Evolutionary conservation across 37 sponge, comb jelly and placozoan genomes (phyloP).

Genomic region (Lycopodina hypogea): DNA sequence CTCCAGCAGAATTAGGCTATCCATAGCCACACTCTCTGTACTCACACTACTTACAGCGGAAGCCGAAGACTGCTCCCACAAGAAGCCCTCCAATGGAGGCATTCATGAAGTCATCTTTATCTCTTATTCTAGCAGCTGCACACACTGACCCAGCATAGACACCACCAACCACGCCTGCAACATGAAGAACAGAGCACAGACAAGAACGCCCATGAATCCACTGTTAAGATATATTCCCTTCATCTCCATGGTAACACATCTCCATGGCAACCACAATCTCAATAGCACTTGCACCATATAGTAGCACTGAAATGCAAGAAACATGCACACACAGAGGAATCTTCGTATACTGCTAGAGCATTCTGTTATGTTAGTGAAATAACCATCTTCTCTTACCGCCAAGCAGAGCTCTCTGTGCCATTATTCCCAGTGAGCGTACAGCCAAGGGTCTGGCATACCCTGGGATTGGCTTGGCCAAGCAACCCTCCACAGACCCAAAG

Average conservation of each 20-base stretch:
- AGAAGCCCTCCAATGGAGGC: constrained; percentile 55
- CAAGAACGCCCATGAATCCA: too few species aligned
- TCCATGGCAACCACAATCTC: too few species aligned
- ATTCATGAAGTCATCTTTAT: constrained; percentile 71
- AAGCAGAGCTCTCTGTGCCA: constrained; percentile 38
- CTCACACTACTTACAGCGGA: constrained; percentile 38
- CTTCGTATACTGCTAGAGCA: too few species aligned
- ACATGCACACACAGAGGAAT: too few species aligned
- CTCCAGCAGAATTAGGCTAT: too few species aligned
- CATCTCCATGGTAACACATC: too few species aligned
- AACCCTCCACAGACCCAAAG: constrained; percentile 55
- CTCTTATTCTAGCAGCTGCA: constrained; percentile 37
- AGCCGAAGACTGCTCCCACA: constrained; percentile 58
- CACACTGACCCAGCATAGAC: constrained; percentile 54
- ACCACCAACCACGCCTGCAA: constrained; percentile 44
- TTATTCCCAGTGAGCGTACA: constrained; percentile 29
- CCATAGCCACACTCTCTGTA: not conserved
- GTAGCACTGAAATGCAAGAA: too few species aligned
- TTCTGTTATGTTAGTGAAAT: too few species aligned
- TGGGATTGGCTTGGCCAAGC: constrained; percentile 52
- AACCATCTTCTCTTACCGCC: constrained; percentile 51
- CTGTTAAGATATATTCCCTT: too few species aligned
- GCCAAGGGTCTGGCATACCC: constrained; percentile 61
- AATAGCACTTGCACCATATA: too few species aligned
- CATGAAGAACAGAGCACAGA: too few species aligned